Evolutionary conservation across 35 echinoderm and acorn worm genomes (phyloP), one percentile per base, ranked within the genome.

Genomic region (Amphiura filiformis): DNA sequence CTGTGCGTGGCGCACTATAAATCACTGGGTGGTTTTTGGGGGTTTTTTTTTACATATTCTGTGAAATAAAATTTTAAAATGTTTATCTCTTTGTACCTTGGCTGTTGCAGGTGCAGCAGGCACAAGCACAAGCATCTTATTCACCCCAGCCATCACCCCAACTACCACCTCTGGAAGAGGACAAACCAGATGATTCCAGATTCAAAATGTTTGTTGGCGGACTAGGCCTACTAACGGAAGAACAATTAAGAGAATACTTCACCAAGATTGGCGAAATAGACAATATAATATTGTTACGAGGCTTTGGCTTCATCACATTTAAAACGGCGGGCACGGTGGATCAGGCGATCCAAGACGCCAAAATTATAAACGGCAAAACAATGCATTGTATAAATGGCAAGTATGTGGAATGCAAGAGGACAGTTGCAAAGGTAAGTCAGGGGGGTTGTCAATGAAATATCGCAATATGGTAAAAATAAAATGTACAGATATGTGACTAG

Each of bases 371-470:
- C 26, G 61, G 61, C 9, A 70, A 70, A 70, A 70, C 61, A 70
- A 70, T 70, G 61, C 61, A 70, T 70, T 70, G 61, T 70, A 70
- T 70, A 70, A 70, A 23, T 70, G 61, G 61, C 9, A 70, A 70
- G 26, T 70, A 70, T 70, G 61, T 70, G 61, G 61, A 70, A 30
- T 70, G 61, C 28, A 70, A 70, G 61, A 70, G 61, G 28, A 70
- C 61, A 70, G 1, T 15, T n/a, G 61, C 11, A 18, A 70, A n/a
- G 61, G 61, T 70, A 70, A 11, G 61, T 70, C 7, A 52, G n/a
- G n/a, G n/a, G n/a, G n/a, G n/a, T n/a, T n/a, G n/a, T n/a, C n/a
- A n/a, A n/a, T n/a, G n/a, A n/a, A n/a, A n/a, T n/a, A n/a, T n/a
- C n/a, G n/a, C n/a, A n/a, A n/a, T n/a, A n/a, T n/a, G n/a, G n/a